Evolutionary conservation across 1,140 invertebrate genomes (phyloP), one percentile per base, ranked within the genome.

Genomic region (Ctenoplectra terminalis): DNA sequence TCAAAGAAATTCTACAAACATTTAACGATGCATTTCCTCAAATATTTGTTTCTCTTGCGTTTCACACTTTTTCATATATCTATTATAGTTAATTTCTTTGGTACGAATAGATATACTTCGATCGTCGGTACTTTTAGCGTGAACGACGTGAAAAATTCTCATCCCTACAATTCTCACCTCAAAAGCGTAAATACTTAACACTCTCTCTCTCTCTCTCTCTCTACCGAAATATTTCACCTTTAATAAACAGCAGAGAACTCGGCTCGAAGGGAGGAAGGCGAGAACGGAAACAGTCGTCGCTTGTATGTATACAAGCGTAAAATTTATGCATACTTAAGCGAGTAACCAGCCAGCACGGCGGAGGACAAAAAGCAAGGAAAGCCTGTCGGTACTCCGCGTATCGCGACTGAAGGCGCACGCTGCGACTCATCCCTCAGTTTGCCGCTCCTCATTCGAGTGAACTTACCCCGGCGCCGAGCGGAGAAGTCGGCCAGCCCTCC

Each of bases 341-440:
- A 75, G 54, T 67, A 75, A 66, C 56, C 40, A 64, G 43, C 17
- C 58, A 50, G 8, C 60, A 8, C 40, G 31, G 69, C 46, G 71
- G 20, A 75, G 52, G 77, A 43, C 54, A 69, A 85, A 86, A 85
- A 85, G 61, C 63, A 46, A 73, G 66, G 69, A 82, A 85, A 85
- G 40, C n/a, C 48, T n/a, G 29, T 23, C 29, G 52, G 13, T 43
- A 48, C 23, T 31, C 40, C 46, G 56, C 11, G 31, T 40, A 56
- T 74, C 29, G 46, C 70, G 54, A 64, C 50, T 70, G 58, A 37
- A 15, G 52, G 74, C 15, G 61, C 46, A 48, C n/a, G 61, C 31
- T 56, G 31, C 40, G 64, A 66, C 63, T 70, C 50, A 37, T 40
- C 50, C 40, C 75, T 69, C 69, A 26, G 50, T 71, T 76, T 40